Base-by-base conservation (phyloP, 1,140 invertebrate genomes). In the Bombus affinis region DNA sequence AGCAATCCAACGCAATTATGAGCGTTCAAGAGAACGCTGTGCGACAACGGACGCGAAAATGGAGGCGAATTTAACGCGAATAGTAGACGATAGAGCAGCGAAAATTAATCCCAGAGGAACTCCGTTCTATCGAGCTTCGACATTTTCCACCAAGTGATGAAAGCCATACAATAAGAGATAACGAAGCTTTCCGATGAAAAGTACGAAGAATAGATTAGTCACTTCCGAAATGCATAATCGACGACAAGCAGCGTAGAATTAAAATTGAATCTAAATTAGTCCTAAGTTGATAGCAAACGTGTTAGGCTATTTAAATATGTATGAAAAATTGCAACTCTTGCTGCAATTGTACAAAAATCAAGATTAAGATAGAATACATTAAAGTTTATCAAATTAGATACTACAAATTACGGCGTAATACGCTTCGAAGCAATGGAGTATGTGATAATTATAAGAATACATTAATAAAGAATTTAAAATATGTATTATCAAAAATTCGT, bases 81-180 rank as follows among this genome's bases (percentile, higher is more conserved):
- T 62, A 68, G 82, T 74, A 72, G 72, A 85, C 76, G 66, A 57
- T 82, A 77, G 76, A 80, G 86, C 70, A 66, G 70, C 76, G 88
- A 87, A 89, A 89, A 89, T 89, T 89, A 89, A 88, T 89, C 86
- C 57, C 13, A 44, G 82, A 72, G 35, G 9, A 42, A 57, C 37
- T 53, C 73, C 57, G 75, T 77, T 80, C 73, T 32, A 47, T 71
- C 82, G 44, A 66, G 66, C 66, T 78, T 57, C 78, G 82, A 74
- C 70, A 39, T 88, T 68, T 66, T 82, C 70, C 78, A 44, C 39
- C 15, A 65, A 53, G 47, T 2, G 86, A 66, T 70, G 75, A 85
- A 88, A 88, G 70, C 62, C 75, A 28, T 42, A n/a, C 62, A 66
- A 68, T 25, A 75, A 83, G 39, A 35, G 57, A 75, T 82, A 65